phyloP scores from a whole-genome alignment of 2,797 vertebrate species.

The Morelia viridis region DNA sequence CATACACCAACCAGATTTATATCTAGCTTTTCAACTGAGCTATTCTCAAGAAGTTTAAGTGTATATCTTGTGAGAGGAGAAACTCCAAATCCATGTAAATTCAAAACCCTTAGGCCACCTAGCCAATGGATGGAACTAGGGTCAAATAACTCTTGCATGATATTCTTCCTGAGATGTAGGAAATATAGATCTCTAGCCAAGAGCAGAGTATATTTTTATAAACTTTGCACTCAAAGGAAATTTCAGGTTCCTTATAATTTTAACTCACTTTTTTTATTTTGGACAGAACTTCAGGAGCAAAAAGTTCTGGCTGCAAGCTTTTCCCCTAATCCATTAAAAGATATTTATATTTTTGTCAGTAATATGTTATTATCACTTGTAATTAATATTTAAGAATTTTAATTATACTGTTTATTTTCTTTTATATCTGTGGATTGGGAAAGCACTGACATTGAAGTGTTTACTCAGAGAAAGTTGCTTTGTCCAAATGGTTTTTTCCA shows the following conservation, averaged over 20 bases:
- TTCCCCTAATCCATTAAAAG: neutral
- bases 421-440: neutral
- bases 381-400: constrained; percentile 13
- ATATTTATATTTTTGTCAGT: constrained; percentile 12
- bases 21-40: neutral
- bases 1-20: neutral
- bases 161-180: neutral
- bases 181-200: neutral
- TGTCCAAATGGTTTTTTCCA: neutral
- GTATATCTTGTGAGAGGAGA: neutral
- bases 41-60: neutral
- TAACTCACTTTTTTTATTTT: neutral
- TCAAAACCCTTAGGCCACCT: neutral
- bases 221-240: neutral
- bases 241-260: neutral
- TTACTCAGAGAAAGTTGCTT: neutral
- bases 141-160: neutral
- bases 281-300: neutral
- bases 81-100: no score
- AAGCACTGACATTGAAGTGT: neutral
- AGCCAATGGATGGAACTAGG: no score
- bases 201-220: neutral
- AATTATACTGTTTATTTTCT: neutral
- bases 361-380: neutral
- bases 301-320: neutral